Conservation (phyloP, 2,113 vertebrate species). For the Hepsetus odoe region DNA sequence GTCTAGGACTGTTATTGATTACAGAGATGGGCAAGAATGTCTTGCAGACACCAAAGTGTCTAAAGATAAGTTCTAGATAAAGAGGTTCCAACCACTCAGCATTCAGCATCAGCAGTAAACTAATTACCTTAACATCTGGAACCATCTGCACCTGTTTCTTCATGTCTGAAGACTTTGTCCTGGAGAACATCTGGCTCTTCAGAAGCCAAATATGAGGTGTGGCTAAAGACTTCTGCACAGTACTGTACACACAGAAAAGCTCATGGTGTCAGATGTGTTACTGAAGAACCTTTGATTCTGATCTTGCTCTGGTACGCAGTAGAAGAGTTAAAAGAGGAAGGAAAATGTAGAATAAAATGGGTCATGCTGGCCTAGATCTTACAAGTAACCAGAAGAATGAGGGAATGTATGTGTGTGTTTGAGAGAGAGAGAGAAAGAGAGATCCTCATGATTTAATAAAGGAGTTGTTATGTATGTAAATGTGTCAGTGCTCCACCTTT, state of each 20-base stretch:
- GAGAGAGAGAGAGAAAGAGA: background rate
- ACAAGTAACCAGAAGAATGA: background rate
- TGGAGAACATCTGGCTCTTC: too few species aligned
- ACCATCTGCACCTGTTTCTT: too few species aligned
- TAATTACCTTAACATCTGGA: too few species aligned
- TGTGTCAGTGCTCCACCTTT: background rate
- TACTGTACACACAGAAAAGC: background rate
- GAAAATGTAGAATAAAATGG: background rate
- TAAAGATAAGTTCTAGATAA: too few species aligned
- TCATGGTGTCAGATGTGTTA: background rate
- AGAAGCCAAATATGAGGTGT: too few species aligned
- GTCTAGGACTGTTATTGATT: too few species aligned
- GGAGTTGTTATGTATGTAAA: background rate
- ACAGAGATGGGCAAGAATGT: too few species aligned
- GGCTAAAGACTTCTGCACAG: too few species aligned
- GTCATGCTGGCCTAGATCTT: constrained; percentile 6
- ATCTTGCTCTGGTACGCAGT: background rate
- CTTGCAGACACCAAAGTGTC: too few species aligned
- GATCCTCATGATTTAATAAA: background rate
- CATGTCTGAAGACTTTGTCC: too few species aligned
- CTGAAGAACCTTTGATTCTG: background rate
- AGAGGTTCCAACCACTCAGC: too few species aligned
- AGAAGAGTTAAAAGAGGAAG: background rate
- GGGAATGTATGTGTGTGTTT: background rate
- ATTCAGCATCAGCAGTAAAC: too few species aligned